These are phyloP conservation scores for Argyresthia albistria DNA, from an alignment of 2,888 invertebrate genomes.

Conservation along the genomic window DNA sequence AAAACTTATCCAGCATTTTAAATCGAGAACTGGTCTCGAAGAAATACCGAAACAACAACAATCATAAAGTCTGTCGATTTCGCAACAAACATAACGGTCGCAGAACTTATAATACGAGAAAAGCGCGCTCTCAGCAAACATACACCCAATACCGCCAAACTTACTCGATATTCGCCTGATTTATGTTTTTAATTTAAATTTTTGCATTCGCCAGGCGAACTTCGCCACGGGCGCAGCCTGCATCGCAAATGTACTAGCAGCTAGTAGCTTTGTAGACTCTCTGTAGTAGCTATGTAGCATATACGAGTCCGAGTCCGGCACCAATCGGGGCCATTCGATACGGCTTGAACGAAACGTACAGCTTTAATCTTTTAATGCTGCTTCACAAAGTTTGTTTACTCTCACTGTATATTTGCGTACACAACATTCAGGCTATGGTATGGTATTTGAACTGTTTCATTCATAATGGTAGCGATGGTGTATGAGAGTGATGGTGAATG, in stretches of 20 bases:
- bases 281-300: not conserved
- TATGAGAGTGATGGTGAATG: too few relatives aligned
- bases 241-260: constrained; percentile 54
- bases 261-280: not conserved
- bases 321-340: constrained; percentile 49
- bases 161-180: constrained; percentile 70
- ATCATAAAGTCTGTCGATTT: constrained; percentile 1
- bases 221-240: constrained; percentile 64
- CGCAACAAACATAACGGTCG: not conserved
- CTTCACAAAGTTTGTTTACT: constrained; percentile 43
- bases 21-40: too few relatives aligned
- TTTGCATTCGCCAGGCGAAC: constrained; percentile 69
- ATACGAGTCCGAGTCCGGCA: not conserved
- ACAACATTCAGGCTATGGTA: not conserved
- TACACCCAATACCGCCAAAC: constrained; percentile 57
- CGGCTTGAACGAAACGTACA: constrained; percentile 58
- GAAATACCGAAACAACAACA: not conserved
- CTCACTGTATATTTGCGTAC: not conserved
- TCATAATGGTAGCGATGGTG: too few relatives aligned
- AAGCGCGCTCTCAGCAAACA: constrained; percentile 26
- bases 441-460: too few relatives aligned
- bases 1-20: too few relatives aligned
- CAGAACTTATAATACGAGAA: constrained; percentile 4
- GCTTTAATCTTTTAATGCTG: constrained; percentile 72
- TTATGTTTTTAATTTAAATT: constrained; percentile 75